These are phyloP conservation scores for Morpho helenor DNA, from an alignment of 2,888 invertebrate species.

Conservation along the genomic window DNA sequence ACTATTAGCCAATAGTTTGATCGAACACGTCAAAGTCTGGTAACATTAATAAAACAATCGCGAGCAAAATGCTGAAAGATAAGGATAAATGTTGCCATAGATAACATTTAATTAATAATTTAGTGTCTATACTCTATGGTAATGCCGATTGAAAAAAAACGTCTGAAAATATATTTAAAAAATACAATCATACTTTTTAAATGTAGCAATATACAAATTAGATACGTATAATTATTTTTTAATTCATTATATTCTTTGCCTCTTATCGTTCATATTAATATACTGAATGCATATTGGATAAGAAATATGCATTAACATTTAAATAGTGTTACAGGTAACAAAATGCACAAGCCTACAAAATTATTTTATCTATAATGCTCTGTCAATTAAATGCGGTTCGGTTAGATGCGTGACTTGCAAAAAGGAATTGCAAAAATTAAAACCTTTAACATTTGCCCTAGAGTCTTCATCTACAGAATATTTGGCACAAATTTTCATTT, in stretches of 20 bases:
- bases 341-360: not conserved
- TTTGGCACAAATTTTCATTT: conserved; percentile 62
- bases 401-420: conserved; percentile 11
- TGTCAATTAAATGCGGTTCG: conserved; percentile 13
- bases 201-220: no score
- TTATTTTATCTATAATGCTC: not conserved
- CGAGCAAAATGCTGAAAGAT: not conserved
- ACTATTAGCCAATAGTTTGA: not conserved
- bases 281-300: no score
- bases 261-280: no score
- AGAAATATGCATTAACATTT: no score
- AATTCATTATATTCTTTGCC: no score
- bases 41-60: not conserved
- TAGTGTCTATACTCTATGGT: not conserved
- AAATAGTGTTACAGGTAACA: not conserved
- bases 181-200: no score
- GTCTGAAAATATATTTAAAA: no score
- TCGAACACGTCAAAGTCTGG: conserved; percentile 5
- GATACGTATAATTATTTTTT: no score
- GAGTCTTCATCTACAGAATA: conserved; percentile 62
- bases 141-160: not conserved
- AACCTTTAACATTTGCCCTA: conserved; percentile 33
- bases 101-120: not conserved
- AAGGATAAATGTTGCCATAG: not conserved
- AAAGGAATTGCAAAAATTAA: not conserved